Percentiles rank a stretch among this genome's conserved stretches.
Evolutionary conservation across 2,797 vertebrate genomes (phyloP).

Genomic region (Acridotheres tristis): DNA sequence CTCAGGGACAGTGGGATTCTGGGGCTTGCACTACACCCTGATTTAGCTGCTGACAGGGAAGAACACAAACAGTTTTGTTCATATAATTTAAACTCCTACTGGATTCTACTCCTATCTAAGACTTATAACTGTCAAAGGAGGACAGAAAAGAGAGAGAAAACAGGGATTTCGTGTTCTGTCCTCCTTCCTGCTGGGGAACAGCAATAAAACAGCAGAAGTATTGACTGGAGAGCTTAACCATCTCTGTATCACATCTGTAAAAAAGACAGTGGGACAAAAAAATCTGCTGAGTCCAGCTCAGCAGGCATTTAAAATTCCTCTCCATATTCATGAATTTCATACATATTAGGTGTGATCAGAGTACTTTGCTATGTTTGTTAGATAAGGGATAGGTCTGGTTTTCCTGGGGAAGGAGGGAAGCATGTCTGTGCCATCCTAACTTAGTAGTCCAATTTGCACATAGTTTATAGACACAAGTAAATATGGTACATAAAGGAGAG

Average conservation of each 20-base stretch:
- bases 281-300: neutral
- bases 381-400: neutral
- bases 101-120: neutral
- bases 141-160: neutral
- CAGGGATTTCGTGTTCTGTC: neutral
- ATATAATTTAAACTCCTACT: neutral
- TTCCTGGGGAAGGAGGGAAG: neutral
- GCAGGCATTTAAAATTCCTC: neutral
- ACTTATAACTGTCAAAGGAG: neutral
- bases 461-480: neutral
- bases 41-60: neutral
- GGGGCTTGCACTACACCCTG: accelerated
- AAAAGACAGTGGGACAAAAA: neutral
- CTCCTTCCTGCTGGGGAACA: neutral
- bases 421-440: neutral
- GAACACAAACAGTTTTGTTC: neutral
- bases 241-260: neutral
- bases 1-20: neutral
- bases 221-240: neutral
- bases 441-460: neutral
- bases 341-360: neutral
- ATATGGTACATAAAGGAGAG: neutral
- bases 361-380: neutral
- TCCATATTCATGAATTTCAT: neutral
- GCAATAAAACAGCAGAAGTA: neutral